Percentiles rank a stretch among this genome's conserved stretches.
These are phyloP conservation scores for Brienomyrus longianalis DNA, from an alignment of 2,113 vertebrate genomes.

Conservation along the genomic window DNA sequence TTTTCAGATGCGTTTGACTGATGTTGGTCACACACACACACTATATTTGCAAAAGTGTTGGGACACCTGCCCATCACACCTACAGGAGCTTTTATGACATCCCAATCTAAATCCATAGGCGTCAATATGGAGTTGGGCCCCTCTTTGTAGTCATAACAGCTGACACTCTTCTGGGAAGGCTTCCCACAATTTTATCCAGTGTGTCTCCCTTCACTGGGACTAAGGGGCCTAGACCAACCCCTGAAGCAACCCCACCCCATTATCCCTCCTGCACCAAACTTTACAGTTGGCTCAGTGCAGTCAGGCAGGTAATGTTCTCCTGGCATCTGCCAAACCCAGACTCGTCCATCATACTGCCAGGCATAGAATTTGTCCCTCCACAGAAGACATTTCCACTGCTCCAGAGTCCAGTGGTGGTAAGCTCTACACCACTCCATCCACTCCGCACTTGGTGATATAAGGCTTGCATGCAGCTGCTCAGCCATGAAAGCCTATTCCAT, in stretches of 20 bases:
- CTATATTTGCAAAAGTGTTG: background rate
- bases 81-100: background rate
- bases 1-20: background rate
- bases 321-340: background rate
- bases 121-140: background rate
- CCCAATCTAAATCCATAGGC: background rate
- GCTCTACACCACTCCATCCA: background rate
- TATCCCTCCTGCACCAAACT: background rate
- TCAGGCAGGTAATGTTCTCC: background rate
- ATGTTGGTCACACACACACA: background rate
- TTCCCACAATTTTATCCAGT: background rate
- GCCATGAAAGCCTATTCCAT: background rate
- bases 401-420: background rate
- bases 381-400: background rate
- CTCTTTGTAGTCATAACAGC: background rate
- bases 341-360: background rate
- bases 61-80: background rate
- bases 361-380: background rate
- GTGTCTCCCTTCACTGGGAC: background rate
- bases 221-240: background rate
- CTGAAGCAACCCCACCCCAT: background rate
- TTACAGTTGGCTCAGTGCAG: background rate
- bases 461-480: background rate
- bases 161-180: background rate
- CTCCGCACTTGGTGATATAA: background rate